phyloP scores from a whole-genome alignment of 64 coral and sea anemone species.

The Pachyseris speciosa region DNA sequence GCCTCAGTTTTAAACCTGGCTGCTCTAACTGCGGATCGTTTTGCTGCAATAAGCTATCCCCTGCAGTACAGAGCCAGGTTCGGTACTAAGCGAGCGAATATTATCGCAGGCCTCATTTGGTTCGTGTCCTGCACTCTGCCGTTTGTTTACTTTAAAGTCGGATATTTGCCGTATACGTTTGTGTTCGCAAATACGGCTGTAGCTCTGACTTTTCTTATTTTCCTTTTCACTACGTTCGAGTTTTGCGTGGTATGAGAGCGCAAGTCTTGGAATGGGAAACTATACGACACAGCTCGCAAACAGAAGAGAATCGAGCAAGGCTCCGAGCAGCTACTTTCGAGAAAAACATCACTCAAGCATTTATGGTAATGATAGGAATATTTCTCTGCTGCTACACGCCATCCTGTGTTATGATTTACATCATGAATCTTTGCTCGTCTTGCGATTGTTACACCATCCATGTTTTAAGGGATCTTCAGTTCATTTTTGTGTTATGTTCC shows the following conservation, averaged over 20 bases:
- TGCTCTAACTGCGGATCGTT: slow-evolving; percentile 42
- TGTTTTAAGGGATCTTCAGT: slow-evolving; percentile 76
- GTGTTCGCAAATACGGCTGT: slow-evolving; percentile 75
- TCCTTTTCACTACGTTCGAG: slow-evolving; percentile 51
- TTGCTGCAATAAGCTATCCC: slow-evolving; percentile 50
- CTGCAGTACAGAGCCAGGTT: slow-evolving; percentile 12
- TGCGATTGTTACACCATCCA: slow-evolving; percentile 72
- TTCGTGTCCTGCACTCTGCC: slow-evolving; percentile 43
- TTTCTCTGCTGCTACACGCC: slow-evolving; percentile 67
- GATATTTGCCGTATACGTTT: slow-evolving; percentile 66
- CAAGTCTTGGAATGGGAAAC: slow-evolving; percentile 51
- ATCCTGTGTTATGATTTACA: slow-evolving; percentile 69
- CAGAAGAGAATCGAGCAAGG: slow-evolving; percentile 6
- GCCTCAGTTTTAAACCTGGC: slow-evolving; percentile 49
- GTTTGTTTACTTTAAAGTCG: slow-evolving; percentile 64
- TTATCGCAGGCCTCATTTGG: slow-evolving; percentile 36
- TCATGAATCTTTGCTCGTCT: slow-evolving; percentile 73
- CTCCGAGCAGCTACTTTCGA: slow-evolving; percentile 23
- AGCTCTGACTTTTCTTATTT: slow-evolving; percentile 54
- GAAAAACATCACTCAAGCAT: slow-evolving; percentile 65
- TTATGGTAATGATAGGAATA: slow-evolving; percentile 62
- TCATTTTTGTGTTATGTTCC: slow-evolving; percentile 75
- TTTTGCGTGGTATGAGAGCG: slow-evolving; percentile 57
- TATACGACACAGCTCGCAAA: slow-evolving; percentile 19
- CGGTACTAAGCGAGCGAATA: neutral